Evolutionary conservation across 2,888 invertebrate species (phyloP).

Genomic region (Drosophila paramelanica): DNA sequence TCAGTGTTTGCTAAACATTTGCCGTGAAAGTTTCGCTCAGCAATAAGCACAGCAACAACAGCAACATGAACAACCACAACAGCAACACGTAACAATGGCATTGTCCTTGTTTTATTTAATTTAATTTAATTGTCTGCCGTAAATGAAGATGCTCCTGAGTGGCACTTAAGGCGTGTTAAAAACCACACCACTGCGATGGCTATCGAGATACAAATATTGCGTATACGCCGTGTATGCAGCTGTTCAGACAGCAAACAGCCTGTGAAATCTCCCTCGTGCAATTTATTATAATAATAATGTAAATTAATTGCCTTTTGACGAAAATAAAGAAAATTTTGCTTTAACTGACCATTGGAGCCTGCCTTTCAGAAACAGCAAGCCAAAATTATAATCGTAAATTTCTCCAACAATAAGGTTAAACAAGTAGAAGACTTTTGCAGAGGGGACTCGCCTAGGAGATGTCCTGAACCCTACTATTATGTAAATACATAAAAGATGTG

Average conservation of each 20-base stretch:
- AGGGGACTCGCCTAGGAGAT: no score
- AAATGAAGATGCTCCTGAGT: conserved; percentile 65
- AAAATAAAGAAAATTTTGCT: conserved; percentile 39
- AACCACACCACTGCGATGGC: conserved; percentile 25
- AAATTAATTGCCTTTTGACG: conserved; percentile 62
- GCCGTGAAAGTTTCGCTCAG: background rate
- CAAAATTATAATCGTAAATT: conserved; percentile 42
- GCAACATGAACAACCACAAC: conserved; percentile 2
- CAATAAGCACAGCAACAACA: conserved; percentile 2
- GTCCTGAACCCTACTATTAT: no score
- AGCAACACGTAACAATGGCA: conserved; percentile 9
- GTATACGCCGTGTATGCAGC: conserved; percentile 35
- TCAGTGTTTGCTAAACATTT: conserved; percentile 4
- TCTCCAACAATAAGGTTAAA: conserved; percentile 2
- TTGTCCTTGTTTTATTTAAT: conserved; percentile 58
- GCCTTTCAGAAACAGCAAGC: background rate
- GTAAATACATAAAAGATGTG: no score
- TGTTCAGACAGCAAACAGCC: conserved; percentile 8
- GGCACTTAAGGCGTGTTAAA: conserved; percentile 40
- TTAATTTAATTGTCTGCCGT: conserved; percentile 68
- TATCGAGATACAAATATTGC: conserved; percentile 24
- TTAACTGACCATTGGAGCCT: conserved; percentile 3
- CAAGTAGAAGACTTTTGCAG: no score
- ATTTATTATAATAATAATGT: conserved; percentile 74
- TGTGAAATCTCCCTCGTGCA: conserved; percentile 41